A percentile compares a stretch with the other conserved stretches of the same genome.
These are phyloP conservation scores for Atractosteus spatula DNA, from an alignment of 2,113 vertebrate genomes.

Conservation along the genomic window DNA sequence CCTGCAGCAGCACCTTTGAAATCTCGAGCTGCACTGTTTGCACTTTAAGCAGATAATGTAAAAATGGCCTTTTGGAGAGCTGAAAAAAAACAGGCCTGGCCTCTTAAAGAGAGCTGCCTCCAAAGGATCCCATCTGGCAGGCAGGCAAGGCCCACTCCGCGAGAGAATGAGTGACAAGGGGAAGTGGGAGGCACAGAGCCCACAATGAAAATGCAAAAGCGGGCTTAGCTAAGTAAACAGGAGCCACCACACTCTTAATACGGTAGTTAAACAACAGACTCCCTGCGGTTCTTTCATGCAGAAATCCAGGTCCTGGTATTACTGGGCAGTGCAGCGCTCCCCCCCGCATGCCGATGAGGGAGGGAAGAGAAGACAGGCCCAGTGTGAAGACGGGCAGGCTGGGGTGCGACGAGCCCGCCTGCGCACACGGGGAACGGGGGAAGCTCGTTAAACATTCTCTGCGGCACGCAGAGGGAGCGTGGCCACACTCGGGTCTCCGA, in stretches of 20 bases:
- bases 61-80: too few species aligned
- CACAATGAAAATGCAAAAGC: constrained; percentile 32
- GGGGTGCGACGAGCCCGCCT: not conserved
- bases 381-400: not conserved
- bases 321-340: constrained; percentile 15
- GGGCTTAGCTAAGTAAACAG: constrained; percentile 35
- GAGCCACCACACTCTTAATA: constrained; percentile 22
- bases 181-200: constrained; percentile 2
- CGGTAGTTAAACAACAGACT: constrained; percentile 35
- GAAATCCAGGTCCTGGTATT: constrained; percentile 26
- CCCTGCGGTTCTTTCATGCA: constrained; percentile 18
- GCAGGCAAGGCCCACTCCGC: too few species aligned
- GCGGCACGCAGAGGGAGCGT: not conserved
- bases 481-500: too few species aligned
- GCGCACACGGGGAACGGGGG: not conserved
- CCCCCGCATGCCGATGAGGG: constrained; percentile 21
- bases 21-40: too few species aligned
- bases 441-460: not conserved
- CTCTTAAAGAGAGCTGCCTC: too few species aligned
- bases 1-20: too few species aligned
- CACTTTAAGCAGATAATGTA: too few species aligned
- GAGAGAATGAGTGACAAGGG: constrained; percentile 3
- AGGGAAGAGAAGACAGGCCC: not conserved
- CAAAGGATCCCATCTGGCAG: too few species aligned
- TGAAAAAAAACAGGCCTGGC: too few species aligned